Evolutionary conservation across 2,797 vertebrate genomes (phyloP).

Genomic region (Salarias fasciatus): DNA sequence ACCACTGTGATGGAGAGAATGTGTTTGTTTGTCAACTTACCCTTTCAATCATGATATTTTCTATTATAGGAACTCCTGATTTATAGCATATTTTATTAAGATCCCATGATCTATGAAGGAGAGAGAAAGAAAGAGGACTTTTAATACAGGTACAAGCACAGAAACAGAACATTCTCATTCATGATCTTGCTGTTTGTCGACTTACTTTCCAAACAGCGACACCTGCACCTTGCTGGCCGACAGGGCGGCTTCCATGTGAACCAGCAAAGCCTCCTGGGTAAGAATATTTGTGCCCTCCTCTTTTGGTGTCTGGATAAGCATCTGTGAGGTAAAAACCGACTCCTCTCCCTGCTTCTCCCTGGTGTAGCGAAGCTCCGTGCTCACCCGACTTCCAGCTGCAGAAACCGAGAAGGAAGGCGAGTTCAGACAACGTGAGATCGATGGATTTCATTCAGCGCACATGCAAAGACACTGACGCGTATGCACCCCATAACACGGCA

Average conservation of each 20-base stretch:
- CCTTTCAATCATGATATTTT: constrained; percentile 97
- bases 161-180: neutral
- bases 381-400: constrained; percentile 95
- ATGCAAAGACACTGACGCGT: constrained; percentile 30
- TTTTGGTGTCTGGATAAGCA: constrained; percentile 96
- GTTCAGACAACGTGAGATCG: constrained; percentile 7
- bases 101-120: constrained; percentile 92
- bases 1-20: accelerated
- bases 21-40: constrained; percentile 77
- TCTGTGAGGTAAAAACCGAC: constrained; percentile 94
- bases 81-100: constrained; percentile 99
- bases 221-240: constrained; percentile 97
- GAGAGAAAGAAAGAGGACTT: neutral
- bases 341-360: constrained; percentile 98
- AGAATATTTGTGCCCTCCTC: constrained; percentile 90
- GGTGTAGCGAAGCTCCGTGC: constrained; percentile 95
- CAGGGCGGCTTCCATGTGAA: constrained; percentile 93
- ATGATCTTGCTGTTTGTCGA: constrained; percentile 16
- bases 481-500: constrained; percentile 46
- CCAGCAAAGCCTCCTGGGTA: constrained; percentile 91
- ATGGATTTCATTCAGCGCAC: constrained; percentile 15
- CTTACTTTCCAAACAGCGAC: constrained; percentile 98
- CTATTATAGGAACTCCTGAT: constrained; percentile 96
- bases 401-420: constrained; percentile 29
- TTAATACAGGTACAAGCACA: neutral